Evolutionary conservation across 2,113 vertebrate genomes (phyloP).

Genomic region (Poecilia latipinna): DNA sequence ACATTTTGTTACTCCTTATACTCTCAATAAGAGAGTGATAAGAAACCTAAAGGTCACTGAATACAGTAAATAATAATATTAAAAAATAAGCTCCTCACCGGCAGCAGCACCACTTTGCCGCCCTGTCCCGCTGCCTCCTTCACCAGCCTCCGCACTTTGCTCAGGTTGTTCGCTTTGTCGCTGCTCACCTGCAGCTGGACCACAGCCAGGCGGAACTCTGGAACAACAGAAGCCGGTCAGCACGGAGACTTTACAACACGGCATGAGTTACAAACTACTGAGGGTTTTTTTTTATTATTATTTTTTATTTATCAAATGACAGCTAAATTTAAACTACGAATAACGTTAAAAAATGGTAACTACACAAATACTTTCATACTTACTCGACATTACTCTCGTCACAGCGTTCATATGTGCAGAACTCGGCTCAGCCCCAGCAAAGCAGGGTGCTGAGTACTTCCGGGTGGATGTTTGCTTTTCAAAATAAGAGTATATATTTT

Average conservation of each 20-base stretch:
- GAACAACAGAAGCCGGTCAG: background rate
- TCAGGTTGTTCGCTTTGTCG: slow-evolving; percentile 90
- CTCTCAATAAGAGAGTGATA: too few relatives aligned
- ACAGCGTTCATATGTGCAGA: slow-evolving; percentile 60
- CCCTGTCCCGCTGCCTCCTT: slow-evolving; percentile 87
- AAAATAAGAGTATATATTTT: slow-evolving; percentile 51
- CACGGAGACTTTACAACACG: background rate
- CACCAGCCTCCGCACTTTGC: slow-evolving; percentile 82
- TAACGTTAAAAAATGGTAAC: background rate
- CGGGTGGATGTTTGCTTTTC: slow-evolving; percentile 32
- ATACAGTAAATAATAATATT: background rate
- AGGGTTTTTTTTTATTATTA: background rate
- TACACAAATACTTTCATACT: slow-evolving; percentile 32
- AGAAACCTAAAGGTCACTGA: background rate
- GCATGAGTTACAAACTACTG: background rate
- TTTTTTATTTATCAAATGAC: background rate
- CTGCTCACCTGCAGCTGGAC: slow-evolving; percentile 88
- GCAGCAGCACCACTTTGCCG: slow-evolving; percentile 88
- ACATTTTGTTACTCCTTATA: too few relatives aligned
- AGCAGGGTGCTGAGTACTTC: background rate
- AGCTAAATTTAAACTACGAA: background rate
- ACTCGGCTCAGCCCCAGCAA: background rate
- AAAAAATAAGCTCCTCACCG: slow-evolving; percentile 80
- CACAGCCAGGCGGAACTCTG: slow-evolving; percentile 92
- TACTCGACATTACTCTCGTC: slow-evolving; percentile 76